Evolutionary conservation across 1,140 invertebrate species (phyloP), one percentile per base, ranked within the genome.

Genomic region (Ostrea edulis): DNA sequence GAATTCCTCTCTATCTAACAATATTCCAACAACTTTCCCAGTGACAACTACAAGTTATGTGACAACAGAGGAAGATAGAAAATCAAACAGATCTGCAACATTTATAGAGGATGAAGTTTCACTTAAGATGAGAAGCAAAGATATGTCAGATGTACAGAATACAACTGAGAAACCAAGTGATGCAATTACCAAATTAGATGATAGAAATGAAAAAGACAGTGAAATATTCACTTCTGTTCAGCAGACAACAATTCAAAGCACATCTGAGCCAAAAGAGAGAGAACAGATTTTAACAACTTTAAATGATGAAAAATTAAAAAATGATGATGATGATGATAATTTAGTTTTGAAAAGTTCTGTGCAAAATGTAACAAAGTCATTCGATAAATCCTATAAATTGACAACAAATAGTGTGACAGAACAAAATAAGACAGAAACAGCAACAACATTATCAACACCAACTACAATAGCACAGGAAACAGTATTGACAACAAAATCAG

Each of bases 31-130:
- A 29, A 29, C 17, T 77, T 25, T 35, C 25, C 25, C 22, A 77
- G 68, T 29, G 68, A 77, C 68, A 77, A 77, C 68, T 77, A 77
- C 68, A 77, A 17, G 20, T 22, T 8, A 77, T 77, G 68, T 25
- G 8, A 77, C 29, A 77, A 77, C 22, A 29, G 25, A 22, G 29
- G 68, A 77, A 9, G 25, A 77, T 11, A 9, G 12, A 62, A 8
- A 62, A 35, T 29, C 68, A 35, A 77, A 77, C 25, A 0, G 68
- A 3, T 77, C 25, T 29, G 11, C 14, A 35, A 77, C 14, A 71
- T 22, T 71, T 25, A 9, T 25, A 71, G 65, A 71, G 12, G 65
- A 25, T 71, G 22, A 25, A 71, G 29, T 22, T 71, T 25, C 65
- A 77, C 68, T 11, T 14, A 77, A 77, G 68, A 29, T 29, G 14